Evolutionary conservation across 1,140 invertebrate genomes (phyloP).

Genomic region (Antheraea mylitta): DNA sequence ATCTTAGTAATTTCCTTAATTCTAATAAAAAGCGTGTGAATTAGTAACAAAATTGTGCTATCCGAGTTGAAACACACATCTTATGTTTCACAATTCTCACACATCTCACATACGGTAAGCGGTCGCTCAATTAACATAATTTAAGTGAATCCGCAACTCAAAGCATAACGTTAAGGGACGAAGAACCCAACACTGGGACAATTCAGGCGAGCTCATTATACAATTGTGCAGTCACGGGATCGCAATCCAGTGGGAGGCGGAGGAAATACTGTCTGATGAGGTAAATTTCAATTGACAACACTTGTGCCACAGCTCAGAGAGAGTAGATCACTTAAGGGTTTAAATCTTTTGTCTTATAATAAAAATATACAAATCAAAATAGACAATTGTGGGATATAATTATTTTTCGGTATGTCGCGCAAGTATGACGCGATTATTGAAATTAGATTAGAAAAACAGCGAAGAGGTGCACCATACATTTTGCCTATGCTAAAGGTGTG

Average conservation of each 20-base stretch:
- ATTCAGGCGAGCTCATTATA: slow-evolving; percentile 7
- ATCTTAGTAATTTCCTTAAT: too few species aligned
- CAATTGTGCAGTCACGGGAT: slow-evolving; percentile 26
- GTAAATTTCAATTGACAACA: slow-evolving; percentile 35
- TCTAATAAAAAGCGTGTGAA: too few species aligned
- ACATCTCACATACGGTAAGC: not conserved
- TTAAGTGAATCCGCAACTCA: not conserved
- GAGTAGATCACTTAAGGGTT: not conserved
- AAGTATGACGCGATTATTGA: too few species aligned
- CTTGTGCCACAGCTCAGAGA: slow-evolving; percentile 1
- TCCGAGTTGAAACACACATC: not conserved
- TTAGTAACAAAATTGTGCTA: too few species aligned
- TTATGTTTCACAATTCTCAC: not conserved
- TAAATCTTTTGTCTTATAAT: too few species aligned
- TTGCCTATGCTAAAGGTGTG: too few species aligned
- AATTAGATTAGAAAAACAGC: too few species aligned
- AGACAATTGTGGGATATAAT: too few species aligned
- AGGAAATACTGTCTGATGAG: slow-evolving; percentile 44
- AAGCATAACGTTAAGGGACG: not conserved
- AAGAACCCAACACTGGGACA: slow-evolving; percentile 20
- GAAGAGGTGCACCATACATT: too few species aligned
- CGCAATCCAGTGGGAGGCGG: slow-evolving; percentile 32
- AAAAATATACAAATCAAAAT: too few species aligned
- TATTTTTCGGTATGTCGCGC: too few species aligned
- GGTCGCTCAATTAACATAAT: not conserved